Percentiles rank a stretch among this genome's conserved stretches.
Evolutionary conservation across 2,113 vertebrate genomes (phyloP).

Genomic region (Geothlypis trichas): DNA sequence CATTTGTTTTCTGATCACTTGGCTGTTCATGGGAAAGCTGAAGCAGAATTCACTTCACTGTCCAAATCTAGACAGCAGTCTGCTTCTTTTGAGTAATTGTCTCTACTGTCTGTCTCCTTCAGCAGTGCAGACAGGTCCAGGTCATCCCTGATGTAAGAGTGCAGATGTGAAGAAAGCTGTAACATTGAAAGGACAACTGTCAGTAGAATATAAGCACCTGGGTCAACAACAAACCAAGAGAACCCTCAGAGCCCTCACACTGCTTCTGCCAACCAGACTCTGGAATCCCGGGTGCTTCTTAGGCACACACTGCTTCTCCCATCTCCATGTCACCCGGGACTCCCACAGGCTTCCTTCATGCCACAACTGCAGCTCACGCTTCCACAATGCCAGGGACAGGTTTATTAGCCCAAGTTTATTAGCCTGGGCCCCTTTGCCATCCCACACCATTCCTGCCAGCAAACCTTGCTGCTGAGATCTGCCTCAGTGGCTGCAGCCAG

Average conservation of each 20-base stretch:
- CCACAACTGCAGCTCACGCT: fast-evolving
- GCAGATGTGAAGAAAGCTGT: neutral
- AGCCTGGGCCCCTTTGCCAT: neutral
- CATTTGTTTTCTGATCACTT: neutral
- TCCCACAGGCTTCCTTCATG: neutral
- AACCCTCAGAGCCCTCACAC: neutral
- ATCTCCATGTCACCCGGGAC: neutral
- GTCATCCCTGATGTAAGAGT: neutral
- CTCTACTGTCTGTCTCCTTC: neutral
- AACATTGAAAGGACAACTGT: neutral
- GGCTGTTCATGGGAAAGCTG: neutral
- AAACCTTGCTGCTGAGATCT: neutral
- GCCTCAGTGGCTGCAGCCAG: neutral
- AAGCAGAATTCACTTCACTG: neutral
- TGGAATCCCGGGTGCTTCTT: neutral
- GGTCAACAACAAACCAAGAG: neutral
- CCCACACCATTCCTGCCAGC: neutral
- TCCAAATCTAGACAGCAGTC: neutral
- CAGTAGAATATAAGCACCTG: neutral
- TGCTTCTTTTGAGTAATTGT: neutral
- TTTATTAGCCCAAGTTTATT: neutral
- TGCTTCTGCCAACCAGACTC: neutral
- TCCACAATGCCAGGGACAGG: fast-evolving
- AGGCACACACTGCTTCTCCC: neutral
- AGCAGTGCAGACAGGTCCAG: neutral